These are phyloP conservation scores for Oreortyx pictus DNA, from an alignment of 2,797 vertebrate genomes.

Conservation along the genomic window DNA sequence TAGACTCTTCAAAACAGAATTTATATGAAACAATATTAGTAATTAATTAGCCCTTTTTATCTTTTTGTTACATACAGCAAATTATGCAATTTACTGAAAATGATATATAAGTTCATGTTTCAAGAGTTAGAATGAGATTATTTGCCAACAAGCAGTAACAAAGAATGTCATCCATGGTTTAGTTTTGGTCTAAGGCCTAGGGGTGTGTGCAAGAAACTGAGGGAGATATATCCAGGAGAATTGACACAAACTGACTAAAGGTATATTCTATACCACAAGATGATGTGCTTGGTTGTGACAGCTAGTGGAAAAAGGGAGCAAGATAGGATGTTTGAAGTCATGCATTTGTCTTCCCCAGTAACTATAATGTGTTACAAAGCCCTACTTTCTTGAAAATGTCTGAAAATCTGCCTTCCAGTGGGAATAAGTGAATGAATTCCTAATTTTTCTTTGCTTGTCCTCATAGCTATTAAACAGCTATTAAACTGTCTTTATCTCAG, in stretches of 20 bases:
- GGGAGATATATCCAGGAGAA: background rate
- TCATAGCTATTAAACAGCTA: background rate
- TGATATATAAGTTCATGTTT: background rate
- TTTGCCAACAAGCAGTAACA: background rate
- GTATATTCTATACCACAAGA: background rate
- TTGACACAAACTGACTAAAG: background rate
- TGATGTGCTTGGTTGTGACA: background rate
- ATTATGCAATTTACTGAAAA: background rate
- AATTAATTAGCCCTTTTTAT: background rate
- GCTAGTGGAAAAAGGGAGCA: background rate
- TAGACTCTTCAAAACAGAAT: background rate
- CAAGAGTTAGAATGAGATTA: background rate
- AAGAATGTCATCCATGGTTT: background rate
- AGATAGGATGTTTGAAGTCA: background rate
- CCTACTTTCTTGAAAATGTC: background rate
- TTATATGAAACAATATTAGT: background rate
- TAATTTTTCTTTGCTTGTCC: background rate
- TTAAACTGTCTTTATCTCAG: background rate
- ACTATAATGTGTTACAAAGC: accelerated
- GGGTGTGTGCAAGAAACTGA: background rate
- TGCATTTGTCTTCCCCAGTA: background rate
- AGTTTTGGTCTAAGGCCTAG: background rate
- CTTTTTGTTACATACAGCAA: background rate
- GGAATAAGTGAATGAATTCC: background rate
- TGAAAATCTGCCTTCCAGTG: background rate